phyloP scores from a whole-genome alignment of 2,797 vertebrate genomes.

The Aselliscus stoliczkanus region DNA sequence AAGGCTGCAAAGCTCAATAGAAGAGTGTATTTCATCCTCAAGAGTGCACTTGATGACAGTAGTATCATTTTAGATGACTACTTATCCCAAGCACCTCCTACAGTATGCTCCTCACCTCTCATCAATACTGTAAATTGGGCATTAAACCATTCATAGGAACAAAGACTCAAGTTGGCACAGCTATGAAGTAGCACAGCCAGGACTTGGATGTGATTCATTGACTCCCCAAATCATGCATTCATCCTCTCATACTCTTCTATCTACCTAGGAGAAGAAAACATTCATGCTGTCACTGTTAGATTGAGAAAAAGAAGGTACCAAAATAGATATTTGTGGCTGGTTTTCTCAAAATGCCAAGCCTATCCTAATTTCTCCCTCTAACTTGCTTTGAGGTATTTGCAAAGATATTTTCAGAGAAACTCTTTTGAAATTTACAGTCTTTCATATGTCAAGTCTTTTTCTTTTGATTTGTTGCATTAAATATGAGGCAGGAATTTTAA shows the following conservation, averaged over 20 bases:
- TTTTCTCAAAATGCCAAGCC: neutral
- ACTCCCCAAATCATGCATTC: neutral
- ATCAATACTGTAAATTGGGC: neutral
- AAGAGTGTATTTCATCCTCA: neutral
- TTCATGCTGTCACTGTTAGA: rapidly evolving
- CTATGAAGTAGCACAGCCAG: neutral
- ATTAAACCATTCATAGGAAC: neutral
- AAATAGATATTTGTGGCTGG: neutral
- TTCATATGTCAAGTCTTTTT: neutral
- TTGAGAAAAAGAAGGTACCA: neutral
- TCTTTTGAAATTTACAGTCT: neutral
- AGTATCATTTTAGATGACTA: neutral
- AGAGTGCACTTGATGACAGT: neutral
- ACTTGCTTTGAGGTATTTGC: neutral
- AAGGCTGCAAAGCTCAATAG: neutral
- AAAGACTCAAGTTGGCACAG: neutral
- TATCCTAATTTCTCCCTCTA: neutral
- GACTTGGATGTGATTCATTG: neutral
- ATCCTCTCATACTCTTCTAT: neutral
- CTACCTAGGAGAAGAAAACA: neutral
- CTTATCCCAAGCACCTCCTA: neutral
- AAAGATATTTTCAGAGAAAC: neutral
- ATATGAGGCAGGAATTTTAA: neutral
- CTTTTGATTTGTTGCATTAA: neutral
- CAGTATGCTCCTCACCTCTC: neutral